These are phyloP conservation scores for Hipposideros larvatus DNA, from an alignment of 2,797 vertebrate genomes.

Conservation along the genomic window DNA sequence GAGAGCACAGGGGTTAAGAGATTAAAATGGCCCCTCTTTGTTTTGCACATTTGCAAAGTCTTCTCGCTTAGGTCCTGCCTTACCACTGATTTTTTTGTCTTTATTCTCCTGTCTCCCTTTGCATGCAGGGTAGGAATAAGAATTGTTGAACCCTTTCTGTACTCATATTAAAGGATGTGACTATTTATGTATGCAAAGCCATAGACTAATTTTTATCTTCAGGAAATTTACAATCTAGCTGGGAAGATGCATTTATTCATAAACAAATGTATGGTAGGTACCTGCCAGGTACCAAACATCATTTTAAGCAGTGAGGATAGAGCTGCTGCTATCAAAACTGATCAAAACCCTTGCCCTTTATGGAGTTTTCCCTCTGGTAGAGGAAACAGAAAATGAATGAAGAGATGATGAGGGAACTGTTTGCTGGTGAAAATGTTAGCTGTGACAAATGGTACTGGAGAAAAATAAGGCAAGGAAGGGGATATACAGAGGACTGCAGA, in stretches of 20 bases:
- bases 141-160: not conserved
- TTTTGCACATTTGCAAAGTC: not conserved
- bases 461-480: not conserved
- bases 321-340: not conserved
- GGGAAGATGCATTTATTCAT: not conserved
- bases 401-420: not conserved
- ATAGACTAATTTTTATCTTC: not conserved
- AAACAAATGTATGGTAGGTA: not conserved
- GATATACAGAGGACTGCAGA: not conserved
- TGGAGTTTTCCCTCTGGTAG: not conserved
- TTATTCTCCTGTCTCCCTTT: not conserved
- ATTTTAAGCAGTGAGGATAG: not conserved
- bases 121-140: not conserved
- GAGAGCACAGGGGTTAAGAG: not conserved
- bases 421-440: not conserved
- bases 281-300: not conserved
- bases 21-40: not conserved
- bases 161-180: not conserved
- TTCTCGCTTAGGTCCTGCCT: not conserved
- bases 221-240: not conserved
- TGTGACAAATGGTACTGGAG: not conserved
- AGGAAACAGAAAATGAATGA: not conserved
- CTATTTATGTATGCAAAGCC: not conserved
- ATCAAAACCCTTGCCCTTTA: not conserved
- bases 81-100: not conserved